A percentile compares a stretch with the other conserved stretches of the same genome.
phyloP scores from a whole-genome alignment of 2,797 vertebrate genomes.

The Acanthopagrus latus region DNA sequence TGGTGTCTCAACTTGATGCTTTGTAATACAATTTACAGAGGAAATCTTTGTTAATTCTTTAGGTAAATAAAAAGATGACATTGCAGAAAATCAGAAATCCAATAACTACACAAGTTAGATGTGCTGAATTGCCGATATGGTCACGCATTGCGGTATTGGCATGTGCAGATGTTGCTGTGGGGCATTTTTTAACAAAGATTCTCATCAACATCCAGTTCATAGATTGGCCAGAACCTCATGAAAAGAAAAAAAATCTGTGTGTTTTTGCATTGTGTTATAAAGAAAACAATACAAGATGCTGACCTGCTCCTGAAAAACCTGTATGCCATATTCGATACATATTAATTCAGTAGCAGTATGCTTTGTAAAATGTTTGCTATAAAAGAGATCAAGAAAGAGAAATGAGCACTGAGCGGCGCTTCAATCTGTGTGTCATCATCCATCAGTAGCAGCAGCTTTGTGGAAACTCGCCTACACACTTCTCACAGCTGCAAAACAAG shows the following conservation, averaged over 20 bases:
- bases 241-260: not conserved
- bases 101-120: slow-evolving; percentile 2
- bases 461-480: slow-evolving; percentile 29
- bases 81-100: slow-evolving; percentile 14
- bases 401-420: slow-evolving; percentile 11
- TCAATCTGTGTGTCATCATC: slow-evolving; percentile 24
- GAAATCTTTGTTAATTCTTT: slow-evolving; percentile 1
- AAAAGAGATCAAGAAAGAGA: slow-evolving; percentile 4
- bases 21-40: not conserved
- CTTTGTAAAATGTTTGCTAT: not conserved
- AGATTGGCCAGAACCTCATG: not conserved
- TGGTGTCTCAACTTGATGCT: slow-evolving; percentile 1
- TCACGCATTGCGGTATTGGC: not conserved
- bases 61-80: not conserved
- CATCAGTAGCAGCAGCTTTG: slow-evolving; percentile 20
- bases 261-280: not conserved
- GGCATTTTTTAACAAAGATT: not conserved
- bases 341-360: not conserved
- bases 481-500: slow-evolving; percentile 43
- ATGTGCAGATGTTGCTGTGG: not conserved
- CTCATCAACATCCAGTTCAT: not conserved
- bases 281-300: not conserved
- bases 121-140: not conserved
- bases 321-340: not conserved
- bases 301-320: not conserved